Percentiles rank a stretch among this genome's conserved stretches.
phyloP scores from a whole-genome alignment of 2,113 vertebrate species.

The Speoplatyrhinus poulsoni region DNA sequence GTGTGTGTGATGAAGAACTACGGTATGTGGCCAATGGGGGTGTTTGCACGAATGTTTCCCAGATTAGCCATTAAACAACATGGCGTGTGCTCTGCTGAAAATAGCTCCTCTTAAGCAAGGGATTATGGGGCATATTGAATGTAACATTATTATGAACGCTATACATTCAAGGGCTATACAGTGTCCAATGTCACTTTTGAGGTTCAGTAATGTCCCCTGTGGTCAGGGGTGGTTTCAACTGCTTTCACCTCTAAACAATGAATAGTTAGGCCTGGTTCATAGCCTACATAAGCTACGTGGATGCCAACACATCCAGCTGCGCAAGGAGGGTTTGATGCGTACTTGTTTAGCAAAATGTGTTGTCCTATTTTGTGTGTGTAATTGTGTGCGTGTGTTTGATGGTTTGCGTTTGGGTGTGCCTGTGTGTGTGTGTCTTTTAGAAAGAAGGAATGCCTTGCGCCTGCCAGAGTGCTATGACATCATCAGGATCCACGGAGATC shows the following conservation, averaged over 20 bases:
- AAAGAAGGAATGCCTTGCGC: constrained; percentile 54
- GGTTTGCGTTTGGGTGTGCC: constrained; percentile 7
- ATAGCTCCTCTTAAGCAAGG: too few relatives aligned
- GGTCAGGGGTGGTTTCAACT: too few relatives aligned
- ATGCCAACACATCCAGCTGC: too few relatives aligned
- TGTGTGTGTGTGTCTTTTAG: constrained; percentile 20
- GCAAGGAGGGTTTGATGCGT: background rate
- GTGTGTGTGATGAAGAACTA: background rate
- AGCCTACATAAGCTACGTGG: too few relatives aligned
- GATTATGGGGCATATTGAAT: too few relatives aligned
- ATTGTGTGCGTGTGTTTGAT: constrained; percentile 6
- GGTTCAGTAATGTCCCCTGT: background rate
- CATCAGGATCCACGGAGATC: constrained; percentile 59
- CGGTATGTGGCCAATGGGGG: background rate
- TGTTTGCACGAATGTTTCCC: too few relatives aligned
- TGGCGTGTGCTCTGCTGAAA: too few relatives aligned
- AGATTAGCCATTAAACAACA: too few relatives aligned
- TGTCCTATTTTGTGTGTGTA: constrained; percentile 16
- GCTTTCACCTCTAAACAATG: too few relatives aligned
- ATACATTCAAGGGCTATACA: background rate
- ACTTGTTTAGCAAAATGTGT: constrained; percentile 4
- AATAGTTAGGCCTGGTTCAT: too few relatives aligned
- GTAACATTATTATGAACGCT: too few relatives aligned
- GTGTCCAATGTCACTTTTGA: background rate
- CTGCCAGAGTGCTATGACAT: constrained; percentile 64